Base-by-base conservation (phyloP, 2,888 invertebrate genomes). In the Onchidella celtica region DNA sequence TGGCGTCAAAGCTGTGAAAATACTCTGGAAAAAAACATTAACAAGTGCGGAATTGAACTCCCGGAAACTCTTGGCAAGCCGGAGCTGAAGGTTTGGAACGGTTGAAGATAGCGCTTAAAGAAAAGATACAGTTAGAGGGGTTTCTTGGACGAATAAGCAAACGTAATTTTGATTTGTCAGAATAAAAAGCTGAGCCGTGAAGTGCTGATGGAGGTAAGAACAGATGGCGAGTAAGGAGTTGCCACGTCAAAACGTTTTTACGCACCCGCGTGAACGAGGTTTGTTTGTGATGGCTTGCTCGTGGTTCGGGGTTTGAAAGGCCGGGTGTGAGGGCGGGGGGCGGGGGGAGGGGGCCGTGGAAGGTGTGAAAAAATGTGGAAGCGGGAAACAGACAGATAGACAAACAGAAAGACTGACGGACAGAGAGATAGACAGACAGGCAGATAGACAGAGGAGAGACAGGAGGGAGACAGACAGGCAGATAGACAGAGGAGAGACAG, bases 181-280 rank as follows among this genome's bases (percentile, higher is more conserved):
- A 36, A 72, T 6, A 4, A 27, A 21, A 11, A 57, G 59, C 4
- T 59, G 11, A 34, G 21, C 24, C 47, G 40, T 27, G 69, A 9
- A 17, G 47, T 47, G 47, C 9, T 47, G 17, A 47, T 14, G 21
- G 21, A 3, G 70, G 55, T 2, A 32, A 29, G 34, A 21, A n/a
- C 69, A 57, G 57, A 72, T 72, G 72, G 72, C 34, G 6, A 21
- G 1, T 72, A 47, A 32, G 47, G 47, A 2, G 1, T 9, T 34
- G 29, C 17, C 24, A 72, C 34, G 72, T 72, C 72, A 72, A 24
- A 72, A 72, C 72, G 72, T 72, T 72, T 57, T 72, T n/a, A 59
- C 72, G 34, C 55, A 72, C 59, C 57, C n/a, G 9, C 55, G 32
- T 21, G 27, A 9, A 27, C 32, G 4, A 29, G 29, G 9, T 1